These are phyloP conservation scores for Scotopteryx bipunctaria DNA, from an alignment of 2,888 invertebrate species.

Conservation along the genomic window DNA sequence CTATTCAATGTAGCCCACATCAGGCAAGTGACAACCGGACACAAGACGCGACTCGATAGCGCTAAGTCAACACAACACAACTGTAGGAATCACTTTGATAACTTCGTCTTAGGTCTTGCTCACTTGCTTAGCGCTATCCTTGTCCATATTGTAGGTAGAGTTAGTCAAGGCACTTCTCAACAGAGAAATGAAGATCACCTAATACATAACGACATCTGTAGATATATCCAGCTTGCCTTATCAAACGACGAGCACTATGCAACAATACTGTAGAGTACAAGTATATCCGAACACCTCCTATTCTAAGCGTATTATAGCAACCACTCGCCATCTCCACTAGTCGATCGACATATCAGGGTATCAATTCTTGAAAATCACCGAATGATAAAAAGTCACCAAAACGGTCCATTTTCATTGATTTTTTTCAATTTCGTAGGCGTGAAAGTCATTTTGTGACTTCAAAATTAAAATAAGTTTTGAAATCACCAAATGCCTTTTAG, in stretches of 20 bases:
- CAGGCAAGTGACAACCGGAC: background rate
- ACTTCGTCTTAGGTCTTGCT: no score
- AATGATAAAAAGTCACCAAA: no score
- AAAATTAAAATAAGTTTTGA: no score
- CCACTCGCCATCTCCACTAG: slow-evolving; percentile 7
- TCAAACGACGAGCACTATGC: background rate
- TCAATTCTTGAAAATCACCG: no score
- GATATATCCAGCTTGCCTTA: background rate
- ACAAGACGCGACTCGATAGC: background rate
- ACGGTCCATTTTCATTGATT: no score
- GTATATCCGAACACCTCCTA: slow-evolving; percentile 11
- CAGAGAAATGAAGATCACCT: background rate
- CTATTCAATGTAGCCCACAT: background rate
- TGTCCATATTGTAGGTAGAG: no score
- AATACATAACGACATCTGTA: background rate
- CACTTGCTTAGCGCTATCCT: background rate
- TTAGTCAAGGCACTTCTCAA: background rate
- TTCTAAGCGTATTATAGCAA: slow-evolving; percentile 9
- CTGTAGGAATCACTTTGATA: background rate
- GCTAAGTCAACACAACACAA: background rate
- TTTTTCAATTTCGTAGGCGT: no score
- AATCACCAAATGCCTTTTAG: no score
- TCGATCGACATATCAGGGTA: slow-evolving; percentile 11
- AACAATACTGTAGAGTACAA: slow-evolving; percentile 10
- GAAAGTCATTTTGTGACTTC: no score